Percentiles rank a stretch among this genome's conserved stretches.
phyloP scores from a whole-genome alignment of 2,888 invertebrate genomes.

The Emmelina monodactyla region DNA sequence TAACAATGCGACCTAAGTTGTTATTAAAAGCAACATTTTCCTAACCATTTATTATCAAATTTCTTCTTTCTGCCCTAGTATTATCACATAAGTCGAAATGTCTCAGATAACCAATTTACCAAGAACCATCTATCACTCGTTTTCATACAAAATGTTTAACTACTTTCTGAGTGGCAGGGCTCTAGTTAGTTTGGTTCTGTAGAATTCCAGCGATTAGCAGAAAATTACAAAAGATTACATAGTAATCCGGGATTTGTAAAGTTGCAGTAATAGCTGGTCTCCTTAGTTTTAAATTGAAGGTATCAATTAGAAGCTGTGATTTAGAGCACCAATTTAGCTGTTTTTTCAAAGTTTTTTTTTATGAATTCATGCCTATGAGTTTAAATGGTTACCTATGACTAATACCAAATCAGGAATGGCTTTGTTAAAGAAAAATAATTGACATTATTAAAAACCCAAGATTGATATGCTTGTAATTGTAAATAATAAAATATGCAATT shows the following conservation, averaged over 20 bases:
- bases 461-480: too few relatives aligned
- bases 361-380: too few relatives aligned
- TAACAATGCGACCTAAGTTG: constrained; percentile 44
- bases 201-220: constrained; percentile 50
- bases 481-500: too few relatives aligned
- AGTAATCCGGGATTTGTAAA: constrained; percentile 22
- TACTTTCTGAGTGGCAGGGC: neutral
- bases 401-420: too few relatives aligned
- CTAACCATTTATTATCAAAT: constrained; percentile 65
- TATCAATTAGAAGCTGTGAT: constrained; percentile 44
- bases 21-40: constrained; percentile 57
- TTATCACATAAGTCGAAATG: constrained; percentile 64
- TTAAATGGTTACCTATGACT: too few relatives aligned
- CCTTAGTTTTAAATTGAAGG: constrained; percentile 44
- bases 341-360: too few relatives aligned
- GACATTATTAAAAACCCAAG: too few relatives aligned
- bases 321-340: constrained; percentile 30
- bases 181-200: constrained; percentile 25
- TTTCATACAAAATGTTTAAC: neutral
- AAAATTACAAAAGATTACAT: constrained; percentile 60
- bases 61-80: constrained; percentile 56
- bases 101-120: constrained; percentile 23
- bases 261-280: constrained; percentile 48
- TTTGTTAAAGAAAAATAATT: too few relatives aligned
- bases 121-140: neutral